Conservation (phyloP, 2,888 invertebrate species). For the Drosophila macrospina region DNA sequence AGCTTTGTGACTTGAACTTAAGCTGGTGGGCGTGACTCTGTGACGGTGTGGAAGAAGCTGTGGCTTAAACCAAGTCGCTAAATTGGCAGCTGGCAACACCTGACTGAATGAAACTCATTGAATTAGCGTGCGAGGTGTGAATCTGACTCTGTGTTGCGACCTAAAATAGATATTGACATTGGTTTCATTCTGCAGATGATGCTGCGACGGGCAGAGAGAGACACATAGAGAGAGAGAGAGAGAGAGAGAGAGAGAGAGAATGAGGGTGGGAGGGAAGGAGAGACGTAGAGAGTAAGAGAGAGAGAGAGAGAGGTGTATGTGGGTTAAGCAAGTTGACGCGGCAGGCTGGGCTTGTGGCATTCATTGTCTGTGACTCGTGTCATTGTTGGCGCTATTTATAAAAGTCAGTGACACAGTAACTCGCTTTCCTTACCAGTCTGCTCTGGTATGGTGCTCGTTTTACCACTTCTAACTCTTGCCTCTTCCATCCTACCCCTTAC, state of each 20-base stretch:
- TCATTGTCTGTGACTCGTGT: conserved; percentile 63
- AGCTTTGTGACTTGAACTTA: conserved; percentile 21
- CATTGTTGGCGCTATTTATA: conserved; percentile 77
- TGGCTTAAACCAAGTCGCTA: conserved; percentile 27
- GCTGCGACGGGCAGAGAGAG: conserved; percentile 3
- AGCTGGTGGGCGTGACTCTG: not conserved
- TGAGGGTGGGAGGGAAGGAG: not conserved
- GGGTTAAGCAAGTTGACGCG: conserved; percentile 41
- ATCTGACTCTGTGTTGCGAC: conserved; percentile 51
- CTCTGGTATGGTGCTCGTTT: conserved; percentile 48
- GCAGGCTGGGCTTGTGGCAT: conserved; percentile 41
- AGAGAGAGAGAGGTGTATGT: not conserved
- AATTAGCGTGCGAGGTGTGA: conserved; percentile 61
- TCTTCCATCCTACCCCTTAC: not conserved
- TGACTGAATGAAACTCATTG: conserved; percentile 44
- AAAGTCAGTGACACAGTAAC: conserved; percentile 80
- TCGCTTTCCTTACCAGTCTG: conserved; percentile 52
- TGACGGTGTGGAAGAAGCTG: not conserved
- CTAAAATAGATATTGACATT: conserved; percentile 69
- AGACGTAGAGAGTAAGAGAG: not conserved
- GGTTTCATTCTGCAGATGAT: conserved; percentile 32
- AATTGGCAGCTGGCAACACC: conserved; percentile 27
- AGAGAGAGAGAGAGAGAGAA: too few species aligned
- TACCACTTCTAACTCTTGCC: conserved; percentile 63
- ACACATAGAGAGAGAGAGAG: too few species aligned